A percentile compares a stretch with the other conserved stretches of the same genome.
Conservation (phyloP, 2,888 invertebrate species). For the Scrobipalpa costella region DNA sequence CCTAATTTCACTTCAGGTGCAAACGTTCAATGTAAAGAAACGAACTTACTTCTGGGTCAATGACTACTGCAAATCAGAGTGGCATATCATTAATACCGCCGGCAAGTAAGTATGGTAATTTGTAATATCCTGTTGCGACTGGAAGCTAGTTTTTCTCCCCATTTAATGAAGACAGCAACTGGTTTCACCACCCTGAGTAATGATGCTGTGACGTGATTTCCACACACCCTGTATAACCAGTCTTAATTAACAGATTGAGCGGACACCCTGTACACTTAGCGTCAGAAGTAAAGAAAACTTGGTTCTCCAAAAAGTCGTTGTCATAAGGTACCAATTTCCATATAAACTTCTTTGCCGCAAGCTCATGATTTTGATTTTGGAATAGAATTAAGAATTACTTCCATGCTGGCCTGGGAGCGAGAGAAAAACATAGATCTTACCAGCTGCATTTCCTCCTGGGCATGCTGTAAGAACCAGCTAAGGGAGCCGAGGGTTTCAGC, state of each 20-base stretch:
- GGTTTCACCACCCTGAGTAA: conserved; percentile 26
- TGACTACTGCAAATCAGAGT: conserved; percentile 6
- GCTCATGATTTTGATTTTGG: too few relatives aligned
- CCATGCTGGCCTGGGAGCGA: too few relatives aligned
- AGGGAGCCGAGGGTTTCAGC: too few relatives aligned
- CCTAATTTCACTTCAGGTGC: too few relatives aligned
- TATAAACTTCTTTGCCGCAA: too few relatives aligned
- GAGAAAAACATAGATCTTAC: too few relatives aligned
- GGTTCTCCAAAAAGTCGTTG: background rate
- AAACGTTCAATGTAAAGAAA: background rate
- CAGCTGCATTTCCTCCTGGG: too few relatives aligned
- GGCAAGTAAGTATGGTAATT: conserved; percentile 19
- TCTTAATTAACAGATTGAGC: conserved; percentile 40
- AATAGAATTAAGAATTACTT: too few relatives aligned
- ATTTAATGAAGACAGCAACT: conserved; percentile 21
- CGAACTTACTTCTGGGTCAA: background rate
- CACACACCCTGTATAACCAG: conserved; percentile 31
- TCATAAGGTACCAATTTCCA: too few relatives aligned
- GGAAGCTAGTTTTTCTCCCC: background rate
- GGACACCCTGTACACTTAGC: background rate
- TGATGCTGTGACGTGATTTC: conserved; percentile 35
- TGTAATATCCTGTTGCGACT: conserved; percentile 5
- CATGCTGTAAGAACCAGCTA: too few relatives aligned
- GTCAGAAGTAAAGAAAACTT: background rate
- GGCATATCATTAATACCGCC: conserved; percentile 9